Evolutionary conservation across 1,140 invertebrate genomes (phyloP), one percentile per base, ranked within the genome.

Genomic region (Euschistus heros): DNA sequence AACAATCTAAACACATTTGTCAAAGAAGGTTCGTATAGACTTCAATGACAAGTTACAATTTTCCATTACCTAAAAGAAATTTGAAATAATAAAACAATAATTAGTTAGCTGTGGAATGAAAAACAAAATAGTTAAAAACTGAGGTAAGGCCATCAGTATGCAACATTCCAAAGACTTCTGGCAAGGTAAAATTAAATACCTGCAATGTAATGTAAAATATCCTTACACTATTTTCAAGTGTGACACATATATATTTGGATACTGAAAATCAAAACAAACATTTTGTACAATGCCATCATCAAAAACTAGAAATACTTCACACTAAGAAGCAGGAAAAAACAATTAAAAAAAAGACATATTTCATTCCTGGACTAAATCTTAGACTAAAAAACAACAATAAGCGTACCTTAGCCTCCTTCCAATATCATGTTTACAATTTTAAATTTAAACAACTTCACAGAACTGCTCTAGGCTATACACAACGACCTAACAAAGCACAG

Each of bases 401-500:
- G 10, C 5, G 59, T 59, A 65, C 64, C 64, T 65, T 59, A 65
- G n/a, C 64, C 64, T 22, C 30, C 54, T 20, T 65, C 50, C n/a
- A 65, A 37, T 44, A 65, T 37, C 64, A 65, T 65, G 54, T 52
- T 59, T 57, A 30, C 15, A 42, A 50, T 10, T 20, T 50, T 50
- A 50, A 20, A 20, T 20, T 1, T 50, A 6, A 18, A 1, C n/a
- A 18, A 50, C 5, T 18, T 0, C 10, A 22, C 10, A 20, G 5
- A 6, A 22, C 20, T 20, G n/a, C 20, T n/a, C 47, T 20, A 6
- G 20, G n/a, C n/a, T 22, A 18, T 10, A 50, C n/a, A 22, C n/a
- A 22, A 50, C 47, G 20, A 50, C 47, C 47, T 20, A 50, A 50
- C 47, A 50, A 50, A 20, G 47, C 10, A 20, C 10, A 20, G n/a